A percentile compares a stretch with the other conserved stretches of the same genome.
Conservation (phyloP, 1,140 invertebrate genomes). For the Bombus affinis region DNA sequence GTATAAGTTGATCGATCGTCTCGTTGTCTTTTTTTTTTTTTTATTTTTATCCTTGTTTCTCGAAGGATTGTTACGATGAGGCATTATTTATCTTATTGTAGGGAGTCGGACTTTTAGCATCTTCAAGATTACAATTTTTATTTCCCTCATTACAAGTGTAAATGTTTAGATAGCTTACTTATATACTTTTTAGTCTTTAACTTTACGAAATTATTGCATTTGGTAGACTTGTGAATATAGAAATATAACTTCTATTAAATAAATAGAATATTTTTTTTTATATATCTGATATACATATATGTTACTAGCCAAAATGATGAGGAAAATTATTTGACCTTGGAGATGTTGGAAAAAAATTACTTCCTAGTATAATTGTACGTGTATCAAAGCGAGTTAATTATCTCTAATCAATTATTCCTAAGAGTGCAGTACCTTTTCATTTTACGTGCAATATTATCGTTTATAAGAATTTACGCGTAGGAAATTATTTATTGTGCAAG, state of each 20-base stretch:
- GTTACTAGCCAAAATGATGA: neutral
- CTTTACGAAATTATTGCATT: neutral
- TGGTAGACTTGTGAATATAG: neutral
- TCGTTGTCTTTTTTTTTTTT: neutral
- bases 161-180: neutral
- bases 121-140: neutral
- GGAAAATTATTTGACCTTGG: neutral
- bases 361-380: conserved; percentile 1
- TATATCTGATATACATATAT: neutral
- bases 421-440: conserved; percentile 48
- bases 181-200: neutral
- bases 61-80: neutral
- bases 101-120: neutral
- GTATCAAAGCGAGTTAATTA: neutral
- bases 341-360: neutral
- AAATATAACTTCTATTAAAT: neutral
- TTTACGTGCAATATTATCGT: conserved; percentile 69
- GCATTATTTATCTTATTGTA: conserved; percentile 3
- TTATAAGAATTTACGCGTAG: conserved; percentile 48
- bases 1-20: conserved; percentile 7
- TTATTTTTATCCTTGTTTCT: neutral
- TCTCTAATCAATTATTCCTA: conserved; percentile 19
- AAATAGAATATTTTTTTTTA: neutral
- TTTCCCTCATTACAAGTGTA: neutral
- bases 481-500: conserved; percentile 39